Percentiles rank a stretch among this genome's conserved stretches.
Evolutionary conservation across 2,888 invertebrate species (phyloP).

Genomic region (Cryptocheilus praepositus): DNA sequence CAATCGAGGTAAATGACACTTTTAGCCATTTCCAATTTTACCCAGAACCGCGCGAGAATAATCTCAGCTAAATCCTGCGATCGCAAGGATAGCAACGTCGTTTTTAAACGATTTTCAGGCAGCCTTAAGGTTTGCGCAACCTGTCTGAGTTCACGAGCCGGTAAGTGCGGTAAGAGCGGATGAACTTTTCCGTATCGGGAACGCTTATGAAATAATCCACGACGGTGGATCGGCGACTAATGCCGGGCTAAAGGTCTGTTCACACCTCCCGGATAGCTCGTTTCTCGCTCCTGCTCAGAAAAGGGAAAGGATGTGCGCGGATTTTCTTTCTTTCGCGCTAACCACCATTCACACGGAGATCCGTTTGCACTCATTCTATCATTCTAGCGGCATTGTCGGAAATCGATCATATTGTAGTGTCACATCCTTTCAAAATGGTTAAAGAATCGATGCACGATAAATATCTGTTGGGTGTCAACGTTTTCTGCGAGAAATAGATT

Average conservation of each 20-base stretch:
- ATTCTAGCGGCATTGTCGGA: no score
- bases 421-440: no score
- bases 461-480: no score
- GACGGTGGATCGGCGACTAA: constrained; percentile 31
- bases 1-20: no score
- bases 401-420: no score
- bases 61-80: no score
- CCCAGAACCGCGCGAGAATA: no score
- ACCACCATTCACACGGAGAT: not conserved
- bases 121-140: constrained; percentile 55
- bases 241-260: constrained; percentile 53
- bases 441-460: no score
- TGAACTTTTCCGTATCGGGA: constrained; percentile 71
- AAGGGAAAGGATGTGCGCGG: constrained; percentile 6
- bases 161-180: constrained; percentile 54
- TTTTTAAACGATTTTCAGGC: not conserved
- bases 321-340: not conserved
- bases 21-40: no score
- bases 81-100: no score
- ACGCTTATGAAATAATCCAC: constrained; percentile 70
- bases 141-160: constrained; percentile 49
- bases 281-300: not conserved
- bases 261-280: constrained; percentile 37
- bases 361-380: no score
- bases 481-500: no score